Percentiles rank a stretch among this genome's conserved stretches.
Conservation (phyloP, 2,797 vertebrate genomes). For the Myotis myotis region DNA sequence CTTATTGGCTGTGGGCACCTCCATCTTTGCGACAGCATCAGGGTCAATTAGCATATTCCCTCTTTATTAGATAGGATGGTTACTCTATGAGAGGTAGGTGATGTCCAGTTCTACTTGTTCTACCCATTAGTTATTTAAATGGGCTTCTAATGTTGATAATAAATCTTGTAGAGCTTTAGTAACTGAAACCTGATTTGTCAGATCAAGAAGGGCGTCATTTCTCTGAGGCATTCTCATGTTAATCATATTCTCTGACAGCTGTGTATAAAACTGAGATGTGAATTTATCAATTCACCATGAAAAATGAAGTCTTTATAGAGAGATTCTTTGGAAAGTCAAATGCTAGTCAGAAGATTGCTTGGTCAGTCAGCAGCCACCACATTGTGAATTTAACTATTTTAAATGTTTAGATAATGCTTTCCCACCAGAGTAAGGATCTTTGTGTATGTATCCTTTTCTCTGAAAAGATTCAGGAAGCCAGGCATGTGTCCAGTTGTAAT, state of each 20-base stretch:
- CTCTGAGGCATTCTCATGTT: conserved; percentile 1
- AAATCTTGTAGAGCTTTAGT: conserved; percentile 13
- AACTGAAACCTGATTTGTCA: conserved; percentile 28
- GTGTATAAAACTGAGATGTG: not conserved
- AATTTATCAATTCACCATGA: not conserved
- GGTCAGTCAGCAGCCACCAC: not conserved
- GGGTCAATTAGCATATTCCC: too few relatives aligned
- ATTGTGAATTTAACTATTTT: not conserved
- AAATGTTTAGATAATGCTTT: not conserved
- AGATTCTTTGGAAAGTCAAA: not conserved
- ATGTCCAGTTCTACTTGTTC: not conserved
- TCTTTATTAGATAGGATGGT: not conserved
- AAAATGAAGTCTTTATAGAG: not conserved
- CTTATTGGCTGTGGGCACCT: too few relatives aligned
- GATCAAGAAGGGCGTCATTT: not conserved
- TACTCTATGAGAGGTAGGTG: not conserved
- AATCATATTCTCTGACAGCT: not conserved
- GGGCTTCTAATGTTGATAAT: not conserved
- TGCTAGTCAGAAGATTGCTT: not conserved
- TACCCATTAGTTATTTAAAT: conserved; percentile 23
- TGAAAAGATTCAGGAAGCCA: not conserved
- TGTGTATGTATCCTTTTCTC: not conserved
- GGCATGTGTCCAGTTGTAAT: not conserved
- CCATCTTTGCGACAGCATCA: too few relatives aligned
- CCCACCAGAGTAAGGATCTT: not conserved